phyloP scores from a whole-genome alignment of 2,888 invertebrate species.

The Dicyrtomina minuta region DNA sequence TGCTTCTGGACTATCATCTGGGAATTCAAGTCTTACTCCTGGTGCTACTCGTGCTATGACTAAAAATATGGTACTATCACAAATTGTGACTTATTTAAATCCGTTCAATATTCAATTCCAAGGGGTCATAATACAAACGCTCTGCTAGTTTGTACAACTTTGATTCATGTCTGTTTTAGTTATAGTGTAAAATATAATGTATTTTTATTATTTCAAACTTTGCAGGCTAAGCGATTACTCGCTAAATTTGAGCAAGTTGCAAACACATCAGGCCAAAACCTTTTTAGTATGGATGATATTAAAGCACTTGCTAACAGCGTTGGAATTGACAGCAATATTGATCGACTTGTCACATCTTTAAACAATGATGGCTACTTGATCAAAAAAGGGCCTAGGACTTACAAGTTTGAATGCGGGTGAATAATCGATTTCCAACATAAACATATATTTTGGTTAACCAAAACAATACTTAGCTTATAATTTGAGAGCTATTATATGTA shows the following conservation, averaged over 20 bases:
- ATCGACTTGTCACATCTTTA: constrained; percentile 71
- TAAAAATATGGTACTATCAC: constrained; percentile 63
- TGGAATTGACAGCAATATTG: constrained; percentile 68
- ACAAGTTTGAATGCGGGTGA: constrained; percentile 66
- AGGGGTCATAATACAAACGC: neutral
- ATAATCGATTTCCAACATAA: too few relatives aligned
- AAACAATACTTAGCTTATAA: too few relatives aligned
- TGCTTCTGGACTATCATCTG: neutral
- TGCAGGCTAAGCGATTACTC: constrained; percentile 72
- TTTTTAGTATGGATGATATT: constrained; percentile 76
- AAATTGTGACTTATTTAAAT: neutral
- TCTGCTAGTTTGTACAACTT: neutral
- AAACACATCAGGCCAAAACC: constrained; percentile 66
- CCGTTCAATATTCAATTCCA: neutral
- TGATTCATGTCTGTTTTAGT: neutral
- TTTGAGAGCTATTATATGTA: too few relatives aligned
- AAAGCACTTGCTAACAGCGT: constrained; percentile 69
- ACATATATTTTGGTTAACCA: too few relatives aligned
- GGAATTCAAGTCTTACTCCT: neutral
- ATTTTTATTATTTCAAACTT: constrained; percentile 45
- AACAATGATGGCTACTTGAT: constrained; percentile 84
- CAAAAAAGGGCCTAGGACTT: constrained; percentile 74
- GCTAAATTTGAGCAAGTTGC: constrained; percentile 68
- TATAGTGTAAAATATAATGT: neutral
- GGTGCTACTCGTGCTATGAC: constrained; percentile 11